Conservation (phyloP, 2,888 invertebrate genomes). For the Stenodema calcarata region DNA sequence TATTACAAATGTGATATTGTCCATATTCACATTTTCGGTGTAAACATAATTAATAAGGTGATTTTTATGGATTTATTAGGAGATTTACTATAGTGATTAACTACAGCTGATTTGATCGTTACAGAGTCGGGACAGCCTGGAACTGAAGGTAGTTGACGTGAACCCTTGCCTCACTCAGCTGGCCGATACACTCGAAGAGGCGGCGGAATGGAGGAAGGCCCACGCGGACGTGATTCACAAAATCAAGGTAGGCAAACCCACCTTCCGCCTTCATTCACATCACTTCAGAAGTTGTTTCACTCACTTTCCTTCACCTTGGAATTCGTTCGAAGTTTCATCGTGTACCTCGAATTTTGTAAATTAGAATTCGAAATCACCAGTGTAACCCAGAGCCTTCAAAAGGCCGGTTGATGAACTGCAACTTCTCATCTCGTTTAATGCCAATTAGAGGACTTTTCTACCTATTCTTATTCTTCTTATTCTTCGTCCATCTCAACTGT, state of each 20-base stretch:
- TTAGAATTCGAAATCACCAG: too few species aligned
- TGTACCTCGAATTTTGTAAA: background rate
- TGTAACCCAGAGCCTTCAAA: too few species aligned
- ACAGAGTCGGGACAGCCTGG: conserved; percentile 82
- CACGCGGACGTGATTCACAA: conserved; percentile 85
- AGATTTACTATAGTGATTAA: too few species aligned
- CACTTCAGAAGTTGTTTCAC: background rate
- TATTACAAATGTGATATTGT: too few species aligned
- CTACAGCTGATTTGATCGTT: conserved; percentile 59
- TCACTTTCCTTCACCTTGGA: background rate
- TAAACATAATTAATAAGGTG: too few species aligned
- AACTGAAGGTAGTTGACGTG: conserved; percentile 84
- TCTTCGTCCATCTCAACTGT: too few species aligned
- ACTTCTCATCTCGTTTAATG: too few species aligned
- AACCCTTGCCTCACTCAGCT: conserved; percentile 82
- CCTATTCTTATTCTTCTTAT: too few species aligned
- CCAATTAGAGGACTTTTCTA: too few species aligned
- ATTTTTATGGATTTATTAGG: too few species aligned
- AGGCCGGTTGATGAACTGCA: too few species aligned
- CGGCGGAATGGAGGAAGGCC: conserved; percentile 74
- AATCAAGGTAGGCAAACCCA: conserved; percentile 72
- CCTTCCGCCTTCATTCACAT: background rate
- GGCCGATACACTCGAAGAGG: conserved; percentile 78
- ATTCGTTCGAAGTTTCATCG: background rate
- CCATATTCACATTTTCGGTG: too few species aligned